Conservation (phyloP, 2,888 invertebrate species). For the Drosophila leonis region DNA sequence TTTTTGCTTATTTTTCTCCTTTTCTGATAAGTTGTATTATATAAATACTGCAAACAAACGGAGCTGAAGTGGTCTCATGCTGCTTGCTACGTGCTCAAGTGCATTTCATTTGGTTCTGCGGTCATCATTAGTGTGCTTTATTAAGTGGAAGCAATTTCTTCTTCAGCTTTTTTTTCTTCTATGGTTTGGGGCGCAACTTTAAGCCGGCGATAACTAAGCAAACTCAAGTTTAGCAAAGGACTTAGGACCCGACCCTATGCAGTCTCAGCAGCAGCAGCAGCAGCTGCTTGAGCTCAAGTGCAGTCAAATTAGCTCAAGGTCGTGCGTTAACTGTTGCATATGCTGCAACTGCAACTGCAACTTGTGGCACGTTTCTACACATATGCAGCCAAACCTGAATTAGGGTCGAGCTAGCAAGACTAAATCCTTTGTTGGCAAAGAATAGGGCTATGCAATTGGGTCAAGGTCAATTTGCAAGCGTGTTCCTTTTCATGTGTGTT, state of each 20-base stretch:
- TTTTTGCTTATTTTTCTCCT: slow-evolving; percentile 28
- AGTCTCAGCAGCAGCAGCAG: slow-evolving; percentile 11
- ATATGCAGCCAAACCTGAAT: slow-evolving; percentile 35
- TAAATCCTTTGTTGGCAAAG: slow-evolving; percentile 33
- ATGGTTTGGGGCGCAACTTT: slow-evolving; percentile 16
- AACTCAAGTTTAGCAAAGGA: slow-evolving; percentile 20
- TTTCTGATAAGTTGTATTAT: slow-evolving; percentile 19
- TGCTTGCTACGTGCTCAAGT: slow-evolving; percentile 80
- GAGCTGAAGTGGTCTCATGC: slow-evolving; percentile 62
- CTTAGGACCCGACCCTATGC: slow-evolving; percentile 13
- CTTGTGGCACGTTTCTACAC: slow-evolving; percentile 51
- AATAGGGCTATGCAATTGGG: slow-evolving; percentile 56
- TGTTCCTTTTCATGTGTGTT: slow-evolving; percentile 17
- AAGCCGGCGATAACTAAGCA: slow-evolving; percentile 34
- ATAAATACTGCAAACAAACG: slow-evolving; percentile 57
- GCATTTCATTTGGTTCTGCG: slow-evolving; percentile 70
- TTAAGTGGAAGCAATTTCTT: slow-evolving; percentile 74
- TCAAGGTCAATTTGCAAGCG: slow-evolving; percentile 63
- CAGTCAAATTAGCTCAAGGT: slow-evolving; percentile 64
- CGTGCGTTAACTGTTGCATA: slow-evolving; percentile 61
- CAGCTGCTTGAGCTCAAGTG: slow-evolving; percentile 36
- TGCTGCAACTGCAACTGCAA: slow-evolving; percentile 50
- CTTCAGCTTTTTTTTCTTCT: background rate
- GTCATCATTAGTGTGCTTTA: slow-evolving; percentile 82
- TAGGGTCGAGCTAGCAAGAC: slow-evolving; percentile 37